phyloP scores from a whole-genome alignment of 2,888 invertebrate genomes.

The Timandra comae region DNA sequence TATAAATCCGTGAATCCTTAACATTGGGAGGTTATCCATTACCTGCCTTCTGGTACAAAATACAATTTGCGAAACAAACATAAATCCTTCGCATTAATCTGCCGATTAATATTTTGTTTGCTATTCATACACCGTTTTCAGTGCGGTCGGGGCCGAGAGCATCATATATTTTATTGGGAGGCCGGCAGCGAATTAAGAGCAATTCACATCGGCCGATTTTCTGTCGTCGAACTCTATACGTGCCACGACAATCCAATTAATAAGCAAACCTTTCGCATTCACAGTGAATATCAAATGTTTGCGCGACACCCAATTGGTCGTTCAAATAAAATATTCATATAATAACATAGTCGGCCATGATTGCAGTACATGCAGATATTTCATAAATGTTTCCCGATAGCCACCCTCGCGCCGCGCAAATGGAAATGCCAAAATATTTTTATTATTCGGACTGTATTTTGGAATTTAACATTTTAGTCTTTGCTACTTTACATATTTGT shows the following conservation, averaged over 20 bases:
- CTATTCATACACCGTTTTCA: constrained; percentile 44
- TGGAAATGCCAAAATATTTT: constrained; percentile 8
- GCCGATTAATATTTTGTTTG: constrained; percentile 42
- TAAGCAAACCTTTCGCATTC: constrained; percentile 67
- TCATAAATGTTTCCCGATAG: constrained; percentile 24
- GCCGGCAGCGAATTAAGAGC: constrained; percentile 54
- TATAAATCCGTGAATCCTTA: background rate
- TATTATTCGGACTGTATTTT: constrained; percentile 4
- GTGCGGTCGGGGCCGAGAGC: constrained; percentile 35
- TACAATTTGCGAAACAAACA: constrained; percentile 16
- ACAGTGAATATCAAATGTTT: constrained; percentile 67
- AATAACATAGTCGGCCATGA: constrained; percentile 44
- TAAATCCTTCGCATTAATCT: constrained; percentile 23
- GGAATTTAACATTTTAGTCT: constrained; percentile 8
- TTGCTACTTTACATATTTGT: constrained; percentile 1
- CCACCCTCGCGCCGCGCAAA: constrained; percentile 5
- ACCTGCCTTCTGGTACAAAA: constrained; percentile 12
- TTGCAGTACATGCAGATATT: constrained; percentile 20
- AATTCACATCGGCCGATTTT: constrained; percentile 60
- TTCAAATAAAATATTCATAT: constrained; percentile 67
- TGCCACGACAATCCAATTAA: constrained; percentile 66
- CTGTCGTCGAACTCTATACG: constrained; percentile 40
- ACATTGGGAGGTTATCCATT: constrained; percentile 7
- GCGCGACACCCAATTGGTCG: constrained; percentile 50
- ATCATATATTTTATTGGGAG: constrained; percentile 48